Evolutionary conservation across 2,888 invertebrate species (phyloP).

Genomic region (Lithophane leautieri): DNA sequence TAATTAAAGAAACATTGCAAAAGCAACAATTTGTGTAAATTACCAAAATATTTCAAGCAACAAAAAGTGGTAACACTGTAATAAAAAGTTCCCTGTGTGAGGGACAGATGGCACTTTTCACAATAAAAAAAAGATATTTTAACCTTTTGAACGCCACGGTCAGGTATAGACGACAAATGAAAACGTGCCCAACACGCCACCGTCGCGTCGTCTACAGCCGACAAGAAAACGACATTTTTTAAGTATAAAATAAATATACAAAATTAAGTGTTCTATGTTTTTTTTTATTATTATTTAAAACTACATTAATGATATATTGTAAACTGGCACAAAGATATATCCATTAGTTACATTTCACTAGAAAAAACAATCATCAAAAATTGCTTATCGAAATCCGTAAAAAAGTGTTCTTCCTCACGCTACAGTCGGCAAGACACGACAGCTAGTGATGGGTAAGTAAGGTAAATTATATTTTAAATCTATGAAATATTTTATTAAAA

Average conservation of each 20-base stretch:
- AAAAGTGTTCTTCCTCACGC: neutral
- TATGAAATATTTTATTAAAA: too few relatives aligned
- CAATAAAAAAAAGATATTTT: too few relatives aligned
- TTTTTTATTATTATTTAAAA: constrained; percentile 34
- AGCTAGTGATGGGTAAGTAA: neutral
- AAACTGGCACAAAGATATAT: constrained; percentile 28
- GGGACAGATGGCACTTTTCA: too few relatives aligned
- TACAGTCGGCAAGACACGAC: neutral
- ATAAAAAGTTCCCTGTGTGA: too few relatives aligned
- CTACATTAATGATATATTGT: constrained; percentile 32
- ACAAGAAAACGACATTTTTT: constrained; percentile 34
- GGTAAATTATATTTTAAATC: too few relatives aligned
- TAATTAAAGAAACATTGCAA: too few relatives aligned
- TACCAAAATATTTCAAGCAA: too few relatives aligned
- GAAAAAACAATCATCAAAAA: neutral
- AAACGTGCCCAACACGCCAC: constrained; percentile 33
- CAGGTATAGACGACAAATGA: constrained; percentile 24
- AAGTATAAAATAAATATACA: constrained; percentile 12
- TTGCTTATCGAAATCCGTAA: neutral
- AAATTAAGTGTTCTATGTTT: constrained; percentile 15
- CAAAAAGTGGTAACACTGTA: too few relatives aligned
- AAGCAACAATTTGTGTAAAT: too few relatives aligned
- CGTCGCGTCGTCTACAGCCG: constrained; percentile 22
- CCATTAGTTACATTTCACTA: neutral
- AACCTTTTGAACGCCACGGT: neutral